Evolutionary conservation across 2,888 invertebrate genomes (phyloP), one percentile per base, ranked within the genome.

Genomic region (Achlya flavicornis): DNA sequence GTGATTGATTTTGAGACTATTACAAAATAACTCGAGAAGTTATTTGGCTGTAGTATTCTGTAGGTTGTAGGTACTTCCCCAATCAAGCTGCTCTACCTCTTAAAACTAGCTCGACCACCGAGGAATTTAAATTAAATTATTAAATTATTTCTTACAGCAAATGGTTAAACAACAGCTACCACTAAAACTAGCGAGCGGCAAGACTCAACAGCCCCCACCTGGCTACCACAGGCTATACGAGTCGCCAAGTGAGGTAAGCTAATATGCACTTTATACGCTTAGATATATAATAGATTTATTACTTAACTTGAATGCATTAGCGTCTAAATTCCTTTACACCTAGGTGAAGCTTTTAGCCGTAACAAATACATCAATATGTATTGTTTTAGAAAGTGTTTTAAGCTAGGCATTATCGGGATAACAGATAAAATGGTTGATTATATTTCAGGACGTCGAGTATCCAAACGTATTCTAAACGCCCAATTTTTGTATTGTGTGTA

Each of bases 91-190:
- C 26, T 26, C 26, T 26, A 26, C 26, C 26, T 26, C 26, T 26
- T 26, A 26, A 26, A 26, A 26, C 26, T 26, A 26, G 26, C 26
- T 26, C 2, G 26, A 26, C 1, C 26, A 26, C 26, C 1, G 26
- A 26, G 2, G 26, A 26, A 26, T 26, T 26, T 1, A 26, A 26
- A 26, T 26, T 26, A 26, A 26, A 2, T 26, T 26, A 26, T 26
- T 26, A 26, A 26, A 61, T 19, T 11, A 11, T 58, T 58, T 16
- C 57, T 4, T 72, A 0, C 75, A 88, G 87, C 92, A 92, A 87
- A 90, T 93, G 77, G 95, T 98, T 33, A 98, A 97, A 80, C 98
- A 98, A 81, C 98, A 98, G 87, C 91, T 98, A 67, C 98, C 98
- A 0, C 92, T 98, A 72, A 98, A 98, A 85, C 93, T 98, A 58